These are phyloP conservation scores for Mamestra configurata DNA, from an alignment of 1,140 invertebrate species.

Conservation along the genomic window DNA sequence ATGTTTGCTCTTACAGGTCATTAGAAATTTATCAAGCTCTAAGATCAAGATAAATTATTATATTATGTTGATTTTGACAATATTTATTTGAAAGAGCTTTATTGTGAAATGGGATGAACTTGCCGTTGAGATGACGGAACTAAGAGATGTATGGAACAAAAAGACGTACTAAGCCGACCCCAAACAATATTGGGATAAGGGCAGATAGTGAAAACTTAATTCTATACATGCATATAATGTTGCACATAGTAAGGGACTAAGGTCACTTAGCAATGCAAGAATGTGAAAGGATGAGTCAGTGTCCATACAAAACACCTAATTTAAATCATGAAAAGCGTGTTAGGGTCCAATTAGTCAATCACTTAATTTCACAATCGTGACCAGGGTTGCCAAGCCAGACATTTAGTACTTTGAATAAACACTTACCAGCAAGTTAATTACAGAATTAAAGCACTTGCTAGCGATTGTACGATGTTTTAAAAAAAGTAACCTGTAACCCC, in stretches of 20 bases:
- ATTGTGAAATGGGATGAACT: too few relatives aligned
- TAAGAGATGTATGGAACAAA: too few relatives aligned
- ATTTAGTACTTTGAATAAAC: too few relatives aligned
- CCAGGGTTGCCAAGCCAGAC: background rate
- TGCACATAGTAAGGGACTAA: background rate
- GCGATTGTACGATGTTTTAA: too few relatives aligned
- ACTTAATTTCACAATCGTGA: background rate
- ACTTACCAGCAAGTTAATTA: too few relatives aligned
- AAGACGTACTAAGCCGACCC: too few relatives aligned
- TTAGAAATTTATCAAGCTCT: background rate
- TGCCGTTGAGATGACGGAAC: too few relatives aligned
- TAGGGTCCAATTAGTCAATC: slow-evolving; percentile 35
- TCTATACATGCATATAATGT: background rate
- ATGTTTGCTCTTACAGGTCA: background rate
- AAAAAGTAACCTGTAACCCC: too few relatives aligned
- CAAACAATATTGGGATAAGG: background rate
- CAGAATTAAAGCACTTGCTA: too few relatives aligned
- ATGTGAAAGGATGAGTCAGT: background rate
- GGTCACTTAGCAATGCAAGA: background rate
- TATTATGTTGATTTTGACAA: too few relatives aligned
- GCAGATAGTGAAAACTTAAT: background rate
- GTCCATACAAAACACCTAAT: slow-evolving; percentile 18
- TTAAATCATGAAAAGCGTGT: slow-evolving; percentile 17
- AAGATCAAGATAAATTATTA: too few relatives aligned
- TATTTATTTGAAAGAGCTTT: too few relatives aligned